Base-by-base conservation (phyloP, 2,113 vertebrate genomes). In the Boulengeromyrus knoepffleri region DNA sequence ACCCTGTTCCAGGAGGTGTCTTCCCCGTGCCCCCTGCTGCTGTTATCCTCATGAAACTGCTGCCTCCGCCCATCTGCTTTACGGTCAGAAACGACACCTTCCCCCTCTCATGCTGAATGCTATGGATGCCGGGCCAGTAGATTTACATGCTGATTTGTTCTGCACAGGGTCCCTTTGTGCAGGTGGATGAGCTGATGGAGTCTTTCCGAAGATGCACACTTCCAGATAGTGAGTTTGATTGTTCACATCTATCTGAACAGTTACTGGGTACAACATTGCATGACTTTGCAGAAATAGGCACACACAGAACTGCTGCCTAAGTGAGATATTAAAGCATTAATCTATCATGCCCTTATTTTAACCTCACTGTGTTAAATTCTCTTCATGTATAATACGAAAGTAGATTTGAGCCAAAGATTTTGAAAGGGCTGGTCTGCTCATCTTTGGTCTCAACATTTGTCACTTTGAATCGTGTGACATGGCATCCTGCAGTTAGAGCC, bases 151-250 rank as follows among this genome's bases (percentile, higher is more conserved):
- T 58, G 85, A 91, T 85, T 46, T 47, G 27, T 53, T 39, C 53
- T 56, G 13, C 47, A 89, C 92, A 99, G 99, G 99, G 99, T 92
- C 98, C 99, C 9, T 99, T 99, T 95, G 98, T 99, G 85, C 98
- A 99, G 96, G 98, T 99, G 92, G 99, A 99, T 95, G 98, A 99
- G 94, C 93, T 99, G 92, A 98, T 99, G 96, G 99, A 99, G 94
- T 96, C 96, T 92, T 97, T 99, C 89, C 96, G 98, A 95, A 97
- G 97, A 97, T 99, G 97, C 95, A 97, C 97, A 92, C 96, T 99
- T 92, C 99, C 99, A 93, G 98, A 98, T 39, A 97, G 99, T 99
- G 97, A 96, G 98, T 97, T 90, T 56, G n/a, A n/a, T 66, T 24
- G n/a, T 70, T 27, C 24, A 15, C 47, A 52, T 5, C 31, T 49